These are phyloP conservation scores for Rutilus rutilus DNA, from an alignment of 2,113 vertebrate species.

Conservation along the genomic window DNA sequence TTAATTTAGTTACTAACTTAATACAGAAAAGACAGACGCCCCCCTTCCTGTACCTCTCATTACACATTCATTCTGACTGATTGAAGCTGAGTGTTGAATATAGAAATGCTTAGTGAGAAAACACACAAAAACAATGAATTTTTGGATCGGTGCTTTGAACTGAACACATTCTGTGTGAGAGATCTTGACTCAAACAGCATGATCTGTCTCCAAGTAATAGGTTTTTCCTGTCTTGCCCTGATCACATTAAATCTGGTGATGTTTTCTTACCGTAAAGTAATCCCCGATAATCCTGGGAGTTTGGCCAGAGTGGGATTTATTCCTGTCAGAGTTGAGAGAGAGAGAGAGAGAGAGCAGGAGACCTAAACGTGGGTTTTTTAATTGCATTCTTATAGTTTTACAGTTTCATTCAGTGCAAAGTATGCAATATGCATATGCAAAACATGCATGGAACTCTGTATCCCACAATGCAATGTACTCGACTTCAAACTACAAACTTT, in stretches of 20 bases:
- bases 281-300: constrained; percentile 37
- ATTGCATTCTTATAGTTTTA: background rate
- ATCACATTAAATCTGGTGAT: constrained; percentile 49
- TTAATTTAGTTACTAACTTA: constrained; percentile 35
- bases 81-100: background rate
- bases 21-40: constrained; percentile 26
- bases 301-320: constrained; percentile 45
- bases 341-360: constrained; percentile 1
- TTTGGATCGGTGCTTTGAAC: background rate
- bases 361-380: background rate
- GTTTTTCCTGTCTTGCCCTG: constrained; percentile 41
- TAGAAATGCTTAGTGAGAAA: background rate
- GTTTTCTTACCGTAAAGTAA: constrained; percentile 45
- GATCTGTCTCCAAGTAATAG: constrained; percentile 39
- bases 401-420: background rate
- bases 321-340: constrained; percentile 24
- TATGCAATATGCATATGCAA: background rate
- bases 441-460: background rate
- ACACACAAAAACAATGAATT: background rate
- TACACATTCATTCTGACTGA: constrained; percentile 22
- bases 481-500: background rate
- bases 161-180: background rate
- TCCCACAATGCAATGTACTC: background rate
- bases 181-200: background rate
- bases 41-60: constrained; percentile 25